A percentile compares a stretch with the other conserved stretches of the same genome.
Evolutionary conservation across 2,888 invertebrate genomes (phyloP).

Genomic region (Tachina lurida): DNA sequence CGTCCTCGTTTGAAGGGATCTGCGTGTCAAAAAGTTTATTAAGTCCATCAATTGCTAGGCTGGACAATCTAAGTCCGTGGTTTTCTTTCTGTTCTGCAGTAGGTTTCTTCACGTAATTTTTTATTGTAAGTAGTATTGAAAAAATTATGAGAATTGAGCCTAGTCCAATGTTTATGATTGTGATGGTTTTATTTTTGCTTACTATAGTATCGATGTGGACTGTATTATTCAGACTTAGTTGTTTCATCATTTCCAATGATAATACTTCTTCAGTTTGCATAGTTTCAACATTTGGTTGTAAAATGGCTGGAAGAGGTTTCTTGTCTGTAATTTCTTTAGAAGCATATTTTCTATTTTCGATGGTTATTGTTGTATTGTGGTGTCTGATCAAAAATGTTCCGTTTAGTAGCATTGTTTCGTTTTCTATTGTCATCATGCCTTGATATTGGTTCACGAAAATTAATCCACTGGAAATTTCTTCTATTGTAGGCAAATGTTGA

Average conservation of each 20-base stretch:
- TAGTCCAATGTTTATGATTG: conserved; percentile 1
- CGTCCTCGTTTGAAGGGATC: too few species aligned
- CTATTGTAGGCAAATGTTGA: not conserved
- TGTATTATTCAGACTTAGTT: not conserved
- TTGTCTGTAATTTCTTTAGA: not conserved
- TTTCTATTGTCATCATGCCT: not conserved
- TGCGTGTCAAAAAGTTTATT: not conserved
- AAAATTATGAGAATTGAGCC: not conserved
- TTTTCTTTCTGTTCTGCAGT: not conserved
- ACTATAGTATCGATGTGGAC: conserved; percentile 4
- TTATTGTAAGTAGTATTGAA: not conserved
- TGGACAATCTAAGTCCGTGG: conserved; percentile 6
- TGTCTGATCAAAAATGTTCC: not conserved
- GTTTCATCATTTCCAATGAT: conserved; percentile 16
- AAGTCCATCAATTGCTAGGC: not conserved
- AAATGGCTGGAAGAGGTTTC: not conserved
- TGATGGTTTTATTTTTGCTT: conserved; percentile 1
- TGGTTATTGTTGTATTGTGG: conserved; percentile 1
- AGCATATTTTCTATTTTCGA: not conserved
- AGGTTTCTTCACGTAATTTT: not conserved
- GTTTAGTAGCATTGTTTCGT: not conserved
- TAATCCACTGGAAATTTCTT: not conserved
- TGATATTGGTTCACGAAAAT: conserved; percentile 4
- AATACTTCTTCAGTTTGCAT: not conserved
- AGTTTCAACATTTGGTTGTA: not conserved